Percentiles rank a stretch among this genome's conserved stretches.
Evolutionary conservation across 1,140 invertebrate species (phyloP).

Genomic region (Nomia melanderi): DNA sequence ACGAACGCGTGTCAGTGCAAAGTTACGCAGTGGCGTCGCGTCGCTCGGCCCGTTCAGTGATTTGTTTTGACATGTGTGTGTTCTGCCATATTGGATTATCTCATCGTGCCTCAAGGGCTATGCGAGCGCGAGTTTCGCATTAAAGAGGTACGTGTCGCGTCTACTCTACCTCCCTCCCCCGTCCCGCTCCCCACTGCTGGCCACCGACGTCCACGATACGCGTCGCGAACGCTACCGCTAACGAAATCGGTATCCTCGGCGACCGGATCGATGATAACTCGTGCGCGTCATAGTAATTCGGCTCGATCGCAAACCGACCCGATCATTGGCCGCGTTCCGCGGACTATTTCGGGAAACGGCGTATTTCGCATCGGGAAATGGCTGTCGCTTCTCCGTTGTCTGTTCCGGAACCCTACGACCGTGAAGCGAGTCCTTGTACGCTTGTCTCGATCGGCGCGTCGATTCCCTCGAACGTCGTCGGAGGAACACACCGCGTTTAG

Average conservation of each 20-base stretch:
- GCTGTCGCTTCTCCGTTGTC: slow-evolving; percentile 38
- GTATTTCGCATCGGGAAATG: slow-evolving; percentile 30
- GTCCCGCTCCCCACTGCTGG: neutral
- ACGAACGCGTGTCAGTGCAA: slow-evolving; percentile 28
- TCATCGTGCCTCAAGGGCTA: slow-evolving; percentile 47
- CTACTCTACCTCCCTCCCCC: neutral
- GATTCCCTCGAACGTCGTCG: no score
- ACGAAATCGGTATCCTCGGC: no score
- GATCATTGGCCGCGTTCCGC: no score
- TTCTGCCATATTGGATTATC: slow-evolving; percentile 74
- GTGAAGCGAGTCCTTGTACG: no score
- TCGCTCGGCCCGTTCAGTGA: slow-evolving; percentile 61
- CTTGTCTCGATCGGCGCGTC: no score
- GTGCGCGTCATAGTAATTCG: no score
- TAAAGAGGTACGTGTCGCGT: slow-evolving; percentile 43
- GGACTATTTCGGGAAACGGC: neutral
- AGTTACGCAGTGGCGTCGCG: slow-evolving; percentile 64
- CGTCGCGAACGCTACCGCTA: no score
- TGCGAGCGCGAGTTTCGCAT: slow-evolving; percentile 39
- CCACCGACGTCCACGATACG: no score
- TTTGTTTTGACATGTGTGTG: slow-evolving; percentile 78
- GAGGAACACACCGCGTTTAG: no score
- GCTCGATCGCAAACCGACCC: neutral
- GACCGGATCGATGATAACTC: no score
- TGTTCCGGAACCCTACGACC: no score